Evolutionary conservation across 2,797 vertebrate species (phyloP), one percentile per base, ranked within the genome.

Genomic region (Lerista edwardsae): DNA sequence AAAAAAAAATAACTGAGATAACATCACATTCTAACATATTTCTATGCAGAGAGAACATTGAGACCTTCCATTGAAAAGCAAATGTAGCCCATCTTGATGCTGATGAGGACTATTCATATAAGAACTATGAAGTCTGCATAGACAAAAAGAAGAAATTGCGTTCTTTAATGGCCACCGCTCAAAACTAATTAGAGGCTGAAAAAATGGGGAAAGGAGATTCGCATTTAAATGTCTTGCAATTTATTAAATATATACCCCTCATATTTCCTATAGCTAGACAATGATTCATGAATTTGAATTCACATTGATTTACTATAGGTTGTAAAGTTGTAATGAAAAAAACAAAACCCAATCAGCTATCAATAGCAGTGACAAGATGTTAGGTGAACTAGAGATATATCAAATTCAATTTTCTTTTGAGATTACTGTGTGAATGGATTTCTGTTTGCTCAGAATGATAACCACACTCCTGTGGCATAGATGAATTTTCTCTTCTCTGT

Each of bases 1-100:
- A n/a, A n/a, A n/a, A n/a, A n/a, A n/a, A n/a, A n/a, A n/a, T n/a
- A n/a, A n/a, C n/a, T n/a, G n/a, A n/a, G n/a, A n/a, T n/a, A n/a
- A n/a, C n/a, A n/a, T n/a, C n/a, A n/a, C n/a, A n/a, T 81, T 17
- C 75, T 83, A 39, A 74, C 36, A 15, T 39, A 25, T 21, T 21
- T 76, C 39, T 51, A 14, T 65, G 83, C 74, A 71, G 41, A 0
- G 0, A 23, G n/a, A 1, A 1, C 21, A 9, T 27, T 34, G 83
- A 34, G 23, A 82, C 80, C 29, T 51, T 78, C 19, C 29, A 2
- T 1, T 86, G 14, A 51, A 80, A 34, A 77, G 17, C 8, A 75
- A 79, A 21, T 80, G 9, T 67, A 82, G 84, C 83, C 64, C 75
- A 77, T 8, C 23, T 47, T 36, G 23, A 47, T 82, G 12, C 36